Evolutionary conservation across 2,113 vertebrate species (phyloP), one percentile per base, ranked within the genome.

Genomic region (Thamnaconus septentrionalis): DNA sequence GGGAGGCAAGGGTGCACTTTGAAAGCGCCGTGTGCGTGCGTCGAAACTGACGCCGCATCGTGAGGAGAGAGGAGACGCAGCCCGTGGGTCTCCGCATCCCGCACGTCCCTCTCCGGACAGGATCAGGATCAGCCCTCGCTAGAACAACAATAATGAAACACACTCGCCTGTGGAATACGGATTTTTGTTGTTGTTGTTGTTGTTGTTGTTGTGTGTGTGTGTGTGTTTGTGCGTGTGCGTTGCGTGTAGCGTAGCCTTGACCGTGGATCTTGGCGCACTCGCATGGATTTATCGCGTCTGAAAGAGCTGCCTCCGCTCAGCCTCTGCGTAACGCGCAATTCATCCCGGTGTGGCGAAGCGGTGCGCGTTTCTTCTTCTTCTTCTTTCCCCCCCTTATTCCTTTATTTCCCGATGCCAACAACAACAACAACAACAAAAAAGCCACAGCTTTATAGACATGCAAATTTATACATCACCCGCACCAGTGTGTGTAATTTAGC

Each of bases 1-100:
- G 75, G 71, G 66, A 61, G 65, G 64, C 56, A 73, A 85, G 71
- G 84, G 76, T 79, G 66, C 79, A 85, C 86, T 88, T 82, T 82
- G 75, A n/a, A 79, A 79, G 78, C 82, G 71, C 66, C 71, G 78
- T 42, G 69, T 76, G 71, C 71, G 78, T 42, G 69, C 78, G 71
- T 76, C 64, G 76, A 69, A 31, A 61, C 62, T 79, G 78, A 65
- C 82, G 71, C 69, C 42, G 76, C 77, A 53, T 68, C 76, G 80
- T 31, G 18, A 2, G 18, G 18, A 31, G 18, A 31, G 18, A 31
- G 18, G 48, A 50, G 76, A 80, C 71, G 74, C 3, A 61, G 74
- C 61, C 72, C 66, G 56, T 77, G 75, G 75, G 73, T 85, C 76
- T 87, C 70, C 62, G 67, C 72, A 69, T 80, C 81, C 79, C 70